Base-by-base conservation (phyloP, 2,113 vertebrate genomes). In the Gobius niger region DNA sequence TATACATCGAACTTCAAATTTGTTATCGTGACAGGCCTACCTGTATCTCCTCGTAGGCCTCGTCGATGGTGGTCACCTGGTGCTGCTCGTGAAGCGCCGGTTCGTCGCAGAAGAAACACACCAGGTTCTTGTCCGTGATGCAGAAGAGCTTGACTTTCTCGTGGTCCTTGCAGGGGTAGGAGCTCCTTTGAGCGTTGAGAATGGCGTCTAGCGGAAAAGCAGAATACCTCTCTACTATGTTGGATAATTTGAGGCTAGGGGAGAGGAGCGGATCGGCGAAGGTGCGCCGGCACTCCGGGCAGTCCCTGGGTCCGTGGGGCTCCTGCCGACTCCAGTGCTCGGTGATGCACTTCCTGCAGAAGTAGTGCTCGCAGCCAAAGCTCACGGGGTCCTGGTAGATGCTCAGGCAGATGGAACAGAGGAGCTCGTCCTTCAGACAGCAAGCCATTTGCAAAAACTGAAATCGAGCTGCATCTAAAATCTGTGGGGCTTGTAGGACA, bases 81-180 rank as follows among this genome's bases (percentile, higher is more conserved):
- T 99, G 97, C 90, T 98, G 96, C 89, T 98, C 95, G 52, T 99
- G 97, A 60, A 97, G 66, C 0, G 97, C 95, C 0, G 97, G 96
- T 79, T 98, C 94, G 6, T 99, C 97, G 0, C 97, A 99, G 93
- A 99, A 99, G 92, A 99, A 99, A 88, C 97, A 99, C 82, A 99
- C 93, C 18, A 99, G 91, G 2, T 93, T 94, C 34, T 96, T 96
- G 92, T 99, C 97, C 0, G 93, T 96, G 70, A 99, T 95, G 92
- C 97, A 99, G 92, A 99, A 99, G 84, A 99, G 96, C 91, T 98
- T 97, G 84, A 97, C 97, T 91, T 98, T 98, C 90, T 96, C 96
- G 65, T 99, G 97, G 88, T 97, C 97, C 87, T 98, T 97, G 91
- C 97, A 99, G 59, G 96, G 95, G 78, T 96, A 95, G 16, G 94